Evolutionary conservation across 2,113 vertebrate species (phyloP).

Genomic region (Myotis brandtii): DNA sequence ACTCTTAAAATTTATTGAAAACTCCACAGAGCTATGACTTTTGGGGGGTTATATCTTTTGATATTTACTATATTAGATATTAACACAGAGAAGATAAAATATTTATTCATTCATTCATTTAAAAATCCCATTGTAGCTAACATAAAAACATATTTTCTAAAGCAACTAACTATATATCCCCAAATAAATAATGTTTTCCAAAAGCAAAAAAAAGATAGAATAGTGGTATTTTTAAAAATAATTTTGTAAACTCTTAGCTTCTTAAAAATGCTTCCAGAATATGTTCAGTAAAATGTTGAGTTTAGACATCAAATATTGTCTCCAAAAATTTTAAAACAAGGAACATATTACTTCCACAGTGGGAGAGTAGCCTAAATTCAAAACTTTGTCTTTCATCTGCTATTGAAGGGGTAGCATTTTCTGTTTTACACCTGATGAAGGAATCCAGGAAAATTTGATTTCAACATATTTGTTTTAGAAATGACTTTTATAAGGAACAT

Average conservation of each 20-base stretch:
- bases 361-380: background rate
- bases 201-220: background rate
- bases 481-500: conserved; percentile 36
- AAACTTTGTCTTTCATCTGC: conserved; percentile 29
- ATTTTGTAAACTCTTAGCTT: conserved; percentile 26
- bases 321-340: conserved; percentile 32
- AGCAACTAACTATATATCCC: background rate
- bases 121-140: conserved; percentile 5
- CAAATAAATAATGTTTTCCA: conserved; percentile 28
- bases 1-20: conserved; percentile 47
- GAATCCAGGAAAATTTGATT: conserved; percentile 45
- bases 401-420: conserved; percentile 29
- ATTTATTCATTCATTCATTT: conserved; percentile 47
- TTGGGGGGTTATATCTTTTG: conserved; percentile 17
- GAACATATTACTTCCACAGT: background rate
- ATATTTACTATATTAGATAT: background rate
- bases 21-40: conserved; percentile 51
- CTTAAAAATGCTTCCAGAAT: conserved; percentile 4
- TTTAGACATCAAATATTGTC: background rate
- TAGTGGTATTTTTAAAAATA: background rate
- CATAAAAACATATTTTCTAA: conserved; percentile 33
- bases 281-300: conserved; percentile 27
- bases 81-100: conserved; percentile 58
- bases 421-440: conserved; percentile 49
- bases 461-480: background rate